These are phyloP conservation scores for Equus przewalskii DNA, from an alignment of 2,113 vertebrate genomes.

Conservation along the genomic window DNA sequence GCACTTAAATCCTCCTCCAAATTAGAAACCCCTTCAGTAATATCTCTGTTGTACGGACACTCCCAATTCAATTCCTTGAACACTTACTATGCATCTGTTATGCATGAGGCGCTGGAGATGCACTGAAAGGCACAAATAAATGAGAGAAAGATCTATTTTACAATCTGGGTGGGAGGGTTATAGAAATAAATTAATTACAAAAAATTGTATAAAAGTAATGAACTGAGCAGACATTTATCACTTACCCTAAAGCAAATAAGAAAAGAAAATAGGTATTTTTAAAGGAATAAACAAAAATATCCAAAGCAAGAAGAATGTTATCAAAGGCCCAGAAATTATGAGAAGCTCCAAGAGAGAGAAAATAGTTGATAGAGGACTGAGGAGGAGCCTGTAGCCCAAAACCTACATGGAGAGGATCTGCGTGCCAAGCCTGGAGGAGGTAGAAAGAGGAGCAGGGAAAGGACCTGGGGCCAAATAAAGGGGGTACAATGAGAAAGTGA, in stretches of 20 bases:
- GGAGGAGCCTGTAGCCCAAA: not conserved
- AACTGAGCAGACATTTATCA: not conserved
- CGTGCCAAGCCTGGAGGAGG: not conserved
- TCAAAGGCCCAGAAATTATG: not conserved
- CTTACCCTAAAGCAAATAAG: not conserved
- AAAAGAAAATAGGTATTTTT: not conserved
- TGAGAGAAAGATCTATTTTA: not conserved
- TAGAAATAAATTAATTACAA: not conserved
- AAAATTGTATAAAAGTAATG: not conserved
- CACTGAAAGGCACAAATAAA: not conserved
- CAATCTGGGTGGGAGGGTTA: not conserved
- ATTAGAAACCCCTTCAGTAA: not conserved
- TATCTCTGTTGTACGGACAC: not conserved
- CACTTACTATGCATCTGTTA: not conserved
- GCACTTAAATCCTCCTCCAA: not conserved
- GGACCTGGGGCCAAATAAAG: not conserved
- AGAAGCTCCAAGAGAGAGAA: not conserved
- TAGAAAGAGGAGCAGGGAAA: not conserved
- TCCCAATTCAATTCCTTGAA: not conserved
- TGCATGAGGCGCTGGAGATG: not conserved
- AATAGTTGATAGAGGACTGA: not conserved
- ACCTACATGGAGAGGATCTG: not conserved
- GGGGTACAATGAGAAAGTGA: not conserved
- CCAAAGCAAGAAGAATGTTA: not conserved
- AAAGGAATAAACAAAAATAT: not conserved